Base-by-base conservation (phyloP, 2,888 invertebrate species). In the Temnothorax ravouxi region DNA sequence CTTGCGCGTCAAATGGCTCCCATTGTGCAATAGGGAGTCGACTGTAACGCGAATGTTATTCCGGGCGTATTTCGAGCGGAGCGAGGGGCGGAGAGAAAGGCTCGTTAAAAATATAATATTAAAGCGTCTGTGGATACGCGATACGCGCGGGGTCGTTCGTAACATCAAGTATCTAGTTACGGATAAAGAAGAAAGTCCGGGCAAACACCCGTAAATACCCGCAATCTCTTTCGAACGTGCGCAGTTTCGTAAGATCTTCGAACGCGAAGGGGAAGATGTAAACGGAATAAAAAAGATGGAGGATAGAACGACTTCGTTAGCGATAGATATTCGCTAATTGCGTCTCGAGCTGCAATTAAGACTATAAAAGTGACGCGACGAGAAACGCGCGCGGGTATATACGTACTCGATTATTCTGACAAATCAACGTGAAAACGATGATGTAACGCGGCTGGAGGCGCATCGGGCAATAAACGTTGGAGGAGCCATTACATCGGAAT, bases 11-110 rank as follows among this genome's bases (percentile, higher is more conserved):
- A 59, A 80, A 80, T 47, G 47, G 34, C 79, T 34, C 5, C 44
- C 59, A 47, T 69, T 69, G 59, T 47, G 54, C 44, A 38, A 54
- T 41, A 44, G 15, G 18, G 29, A 54, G 18, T 34, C 47, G 52
- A 72, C 29, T 52, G 52, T 88, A 74, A 84, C 75, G 75, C 83
- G 75, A 61, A 59, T 44, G 15, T 47, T 79, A 18, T 47, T 47
- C 34, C 90, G 86, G 85, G 87, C 87, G 82, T 87, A 85, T 79
- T 71, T 84, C 75, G 85, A 85, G 86, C 21, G 64, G 5, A 3
- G 79, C 74, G 86, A 69, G 54, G 44, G 72, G 50, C 47, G 0
- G 4, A 18, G 29, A 5, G 9, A 15, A 47, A 69, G 18, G 3
- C 52, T 29, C 50, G 52, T 64, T 80, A 59, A 69, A 71, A 25